These are phyloP conservation scores for Stenopsyche tienmushanensis DNA, from an alignment of 1,140 invertebrate genomes.

Conservation along the genomic window DNA sequence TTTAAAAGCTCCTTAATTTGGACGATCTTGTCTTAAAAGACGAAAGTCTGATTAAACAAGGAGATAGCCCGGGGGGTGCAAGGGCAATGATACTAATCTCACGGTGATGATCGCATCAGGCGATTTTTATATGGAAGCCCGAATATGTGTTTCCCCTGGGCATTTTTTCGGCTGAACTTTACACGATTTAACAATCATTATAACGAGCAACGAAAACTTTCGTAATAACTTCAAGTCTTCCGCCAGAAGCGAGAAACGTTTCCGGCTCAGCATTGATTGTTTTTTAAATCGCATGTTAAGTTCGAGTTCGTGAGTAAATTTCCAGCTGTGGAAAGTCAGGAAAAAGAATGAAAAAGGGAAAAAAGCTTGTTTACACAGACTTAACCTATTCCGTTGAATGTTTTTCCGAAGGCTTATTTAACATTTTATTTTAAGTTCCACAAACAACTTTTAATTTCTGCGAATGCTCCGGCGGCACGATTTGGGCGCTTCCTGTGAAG, in stretches of 20 bases:
- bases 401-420: conserved; percentile 36
- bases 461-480: conserved; percentile 34
- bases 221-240: conserved; percentile 40
- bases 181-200: conserved; percentile 28
- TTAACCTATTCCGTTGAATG: conserved; percentile 23
- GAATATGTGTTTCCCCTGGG: background rate
- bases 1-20: no score
- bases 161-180: background rate
- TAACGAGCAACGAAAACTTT: conserved; percentile 32
- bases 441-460: conserved; percentile 39
- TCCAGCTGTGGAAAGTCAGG: conserved; percentile 22
- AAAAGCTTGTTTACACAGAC: conserved; percentile 38
- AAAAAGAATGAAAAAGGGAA: conserved; percentile 17
- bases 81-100: no score
- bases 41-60: no score
- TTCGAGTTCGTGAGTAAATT: conserved; percentile 39
- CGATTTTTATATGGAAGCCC: no score
- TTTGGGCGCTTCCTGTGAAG: conserved; percentile 25
- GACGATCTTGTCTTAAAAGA: no score
- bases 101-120: no score
- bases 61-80: no score
- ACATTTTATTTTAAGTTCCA: conserved; percentile 35
- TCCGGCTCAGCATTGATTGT: conserved; percentile 38
- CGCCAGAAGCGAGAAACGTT: conserved; percentile 39
- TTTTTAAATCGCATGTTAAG: conserved; percentile 41